Percentiles rank a stretch among this genome's conserved stretches.
These are phyloP conservation scores for Cacajao melanocephalus DNA, from an alignment of 2,797 vertebrate genomes.

Conservation along the genomic window DNA sequence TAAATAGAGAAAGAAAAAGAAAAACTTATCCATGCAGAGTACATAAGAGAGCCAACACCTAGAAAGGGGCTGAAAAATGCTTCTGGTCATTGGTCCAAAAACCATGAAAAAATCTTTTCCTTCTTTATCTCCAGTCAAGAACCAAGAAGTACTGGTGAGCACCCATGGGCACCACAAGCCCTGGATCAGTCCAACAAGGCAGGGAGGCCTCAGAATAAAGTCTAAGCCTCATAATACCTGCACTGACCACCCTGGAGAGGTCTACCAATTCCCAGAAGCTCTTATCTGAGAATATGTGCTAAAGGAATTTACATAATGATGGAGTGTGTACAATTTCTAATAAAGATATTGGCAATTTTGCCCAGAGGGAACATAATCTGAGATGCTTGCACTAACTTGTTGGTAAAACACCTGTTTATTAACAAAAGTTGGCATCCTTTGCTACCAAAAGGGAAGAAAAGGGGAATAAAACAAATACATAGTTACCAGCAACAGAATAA, in stretches of 20 bases:
- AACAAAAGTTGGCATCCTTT: not conserved
- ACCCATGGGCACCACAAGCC: not conserved
- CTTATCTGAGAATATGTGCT: not conserved
- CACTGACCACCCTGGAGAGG: not conserved
- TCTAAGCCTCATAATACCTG: not conserved
- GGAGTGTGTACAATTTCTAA: not conserved
- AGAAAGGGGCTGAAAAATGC: not conserved
- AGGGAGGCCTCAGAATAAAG: not conserved
- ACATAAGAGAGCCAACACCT: not conserved
- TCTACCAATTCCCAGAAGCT: not conserved
- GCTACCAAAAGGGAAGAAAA: not conserved
- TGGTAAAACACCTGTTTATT: not conserved
- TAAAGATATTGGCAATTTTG: not conserved
- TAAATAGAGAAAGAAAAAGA: not conserved
- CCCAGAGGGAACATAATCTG: not conserved
- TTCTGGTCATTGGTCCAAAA: not conserved
- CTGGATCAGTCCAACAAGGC: too few relatives aligned
- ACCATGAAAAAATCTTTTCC: not conserved
- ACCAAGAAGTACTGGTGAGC: not conserved
- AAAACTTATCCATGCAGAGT: not conserved
- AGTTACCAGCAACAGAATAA: slow-evolving; percentile 13
- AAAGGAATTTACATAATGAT: not conserved
- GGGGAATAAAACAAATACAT: not conserved
- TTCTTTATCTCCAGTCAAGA: not conserved
- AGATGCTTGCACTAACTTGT: not conserved